These are phyloP conservation scores for Poeciliopsis turneri DNA, from an alignment of 2,797 vertebrate species.

Conservation along the genomic window DNA sequence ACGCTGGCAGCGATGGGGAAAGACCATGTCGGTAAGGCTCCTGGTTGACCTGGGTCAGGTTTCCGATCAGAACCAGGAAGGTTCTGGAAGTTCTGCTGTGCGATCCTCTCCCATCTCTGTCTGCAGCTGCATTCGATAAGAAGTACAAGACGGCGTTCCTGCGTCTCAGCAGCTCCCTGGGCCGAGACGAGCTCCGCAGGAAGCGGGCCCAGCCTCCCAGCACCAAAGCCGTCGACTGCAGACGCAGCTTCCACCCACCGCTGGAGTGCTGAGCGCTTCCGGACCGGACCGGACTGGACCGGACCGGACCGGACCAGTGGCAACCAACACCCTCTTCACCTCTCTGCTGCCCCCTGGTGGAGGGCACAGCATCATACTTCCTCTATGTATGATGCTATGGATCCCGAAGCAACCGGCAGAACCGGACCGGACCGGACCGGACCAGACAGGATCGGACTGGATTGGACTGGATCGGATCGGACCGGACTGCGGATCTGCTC, in stretches of 20 bases:
- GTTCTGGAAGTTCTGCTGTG: neutral
- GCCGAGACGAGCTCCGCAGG: slow-evolving; percentile 84
- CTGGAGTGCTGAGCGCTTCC: slow-evolving; percentile 83
- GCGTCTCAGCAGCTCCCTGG: slow-evolving; percentile 81
- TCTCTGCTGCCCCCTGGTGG: slow-evolving; percentile 46
- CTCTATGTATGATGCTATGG: no score
- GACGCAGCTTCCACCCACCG: slow-evolving; percentile 87
- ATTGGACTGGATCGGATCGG: no score
- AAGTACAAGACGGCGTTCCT: slow-evolving; percentile 87
- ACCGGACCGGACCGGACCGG: no score
- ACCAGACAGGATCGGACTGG: no score
- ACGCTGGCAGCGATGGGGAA: slow-evolving; percentile 91
- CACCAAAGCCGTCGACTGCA: slow-evolving; percentile 89
- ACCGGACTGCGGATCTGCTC: neutral
- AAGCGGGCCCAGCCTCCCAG: slow-evolving; percentile 86
- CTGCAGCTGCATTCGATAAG: slow-evolving; percentile 88
- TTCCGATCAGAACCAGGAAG: neutral
- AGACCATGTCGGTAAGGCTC: slow-evolving; percentile 84
- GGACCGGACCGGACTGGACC: neutral
- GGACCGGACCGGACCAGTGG: neutral
- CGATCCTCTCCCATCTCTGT: neutral
- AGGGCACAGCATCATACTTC: slow-evolving; percentile 3
- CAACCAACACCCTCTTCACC: slow-evolving; percentile 41
- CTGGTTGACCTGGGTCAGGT: neutral
- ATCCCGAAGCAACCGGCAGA: neutral